Base-by-base conservation (phyloP, 2,888 invertebrate genomes). In the Macrosiphum euphorbiae region DNA sequence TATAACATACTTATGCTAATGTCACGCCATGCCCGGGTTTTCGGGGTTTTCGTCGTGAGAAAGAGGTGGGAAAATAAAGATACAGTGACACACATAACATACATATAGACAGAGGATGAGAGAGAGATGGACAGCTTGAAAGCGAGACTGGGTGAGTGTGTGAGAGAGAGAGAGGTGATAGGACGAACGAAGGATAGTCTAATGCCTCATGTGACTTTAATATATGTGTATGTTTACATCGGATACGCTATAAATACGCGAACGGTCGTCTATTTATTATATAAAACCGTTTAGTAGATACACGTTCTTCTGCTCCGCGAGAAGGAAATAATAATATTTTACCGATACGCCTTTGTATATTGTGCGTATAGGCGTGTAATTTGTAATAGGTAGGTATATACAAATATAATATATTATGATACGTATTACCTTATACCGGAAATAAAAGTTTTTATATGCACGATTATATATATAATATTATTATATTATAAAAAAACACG, bases 321-420 rank as follows among this genome's bases (percentile, higher is more conserved):
- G 20, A 44, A 85, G 85, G 50, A 85, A 58, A 88, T 55, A 78
- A 78, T 78, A 78, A 88, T 88, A 78, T 90, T 67, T 78, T 91
- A 55, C 85, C 44, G 85, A 58, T 91, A 84, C 84, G 55, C 24
- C 84, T 85, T 85, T 55, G 55, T 91, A 44, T 35, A 58, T 78
- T 26, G 13, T 28, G 55, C 20, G 52, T 50, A 41, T 28, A 84
- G 52, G 28, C 52, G 28, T 28, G 28, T 55, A 55, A 61, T 61
- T 78, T 41, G 78, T 78, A 35, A 78, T 78, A 20, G 55, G 55
- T 55, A 47, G 3, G 44, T 0, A 0, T 47, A 5, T 20, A 78
- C 35, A 78, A 20, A 78, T 78, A 78, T 78, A 78, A 78, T 78
- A 35, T 78, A 78, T 78, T 35, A 78, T 35, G 35, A 35, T 58